phyloP scores from a whole-genome alignment of 92 coral and sea anemone species.

The Palythoa grandis region DNA sequence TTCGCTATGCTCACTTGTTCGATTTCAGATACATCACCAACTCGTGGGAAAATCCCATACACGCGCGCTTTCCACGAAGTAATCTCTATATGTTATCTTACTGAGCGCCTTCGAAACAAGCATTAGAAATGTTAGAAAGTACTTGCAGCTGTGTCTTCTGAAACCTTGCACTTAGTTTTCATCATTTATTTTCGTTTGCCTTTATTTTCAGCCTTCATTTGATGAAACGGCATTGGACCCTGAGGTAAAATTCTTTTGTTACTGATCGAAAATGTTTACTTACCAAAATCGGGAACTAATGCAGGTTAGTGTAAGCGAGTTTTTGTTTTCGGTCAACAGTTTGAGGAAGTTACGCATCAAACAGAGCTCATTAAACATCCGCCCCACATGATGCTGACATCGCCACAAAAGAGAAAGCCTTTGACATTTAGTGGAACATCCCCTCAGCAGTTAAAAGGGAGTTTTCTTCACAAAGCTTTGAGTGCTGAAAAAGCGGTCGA shows the following conservation, averaged over 20 bases:
- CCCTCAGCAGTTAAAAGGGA: constrained; percentile 88
- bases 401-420: constrained; percentile 86
- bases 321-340: constrained; percentile 16
- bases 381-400: constrained; percentile 68
- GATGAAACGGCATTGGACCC: constrained; percentile 13
- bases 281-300: neutral
- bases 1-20: too few relatives aligned
- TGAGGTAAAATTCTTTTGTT: constrained; percentile 3
- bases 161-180: too few relatives aligned
- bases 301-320: neutral
- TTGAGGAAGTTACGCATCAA: constrained; percentile 58
- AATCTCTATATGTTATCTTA: too few relatives aligned
- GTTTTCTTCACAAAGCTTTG: constrained; percentile 89
- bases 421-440: constrained; percentile 69
- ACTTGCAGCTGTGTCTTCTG: too few relatives aligned
- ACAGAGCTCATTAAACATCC: constrained; percentile 62
- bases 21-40: too few relatives aligned
- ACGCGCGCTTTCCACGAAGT: too few relatives aligned
- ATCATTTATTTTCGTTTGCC: too few relatives aligned
- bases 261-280: neutral
- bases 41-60: too few relatives aligned
- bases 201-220: constrained; percentile 2
- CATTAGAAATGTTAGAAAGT: too few relatives aligned
- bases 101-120: too few relatives aligned
- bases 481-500: constrained; percentile 81